Evolutionary conservation across 1,140 invertebrate species (phyloP), one percentile per base, ranked within the genome.

Genomic region (Nylanderia fulva): DNA sequence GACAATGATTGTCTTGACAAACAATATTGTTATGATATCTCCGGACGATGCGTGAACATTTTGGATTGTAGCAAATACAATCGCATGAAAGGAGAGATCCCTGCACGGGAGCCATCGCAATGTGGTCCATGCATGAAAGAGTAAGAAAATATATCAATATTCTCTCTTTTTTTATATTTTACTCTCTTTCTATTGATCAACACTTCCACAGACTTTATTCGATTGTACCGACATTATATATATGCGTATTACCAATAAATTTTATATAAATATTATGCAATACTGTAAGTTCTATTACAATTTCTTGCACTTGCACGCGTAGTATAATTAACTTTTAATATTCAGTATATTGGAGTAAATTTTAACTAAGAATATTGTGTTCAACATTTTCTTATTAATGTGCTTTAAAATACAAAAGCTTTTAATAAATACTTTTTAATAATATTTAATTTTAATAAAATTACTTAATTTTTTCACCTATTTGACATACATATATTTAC

Each of bases 71-170:
- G 8, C 27, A 7, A 8, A 7, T 75, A 29, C 4, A 61, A 75
- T 15, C 72, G 72, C 42, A 0, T 1, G 9, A 18, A 75, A 8
- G 15, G 13, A 2, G 13, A 18, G 11, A 15, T 1, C n/a, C 11
- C 4, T 5, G 21, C 21, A 18, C 21, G 9, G 2, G 11, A 24
- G 3, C 18, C 36, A 21, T 45, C 15, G n/a, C 72, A 75, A n/a
- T 75, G 72, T 11, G 72, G 72, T n/a, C 24, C 56, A 18, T 75
- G 72, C 11, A 13, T 61, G 2, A n/a, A 18, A 18, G 72, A 56
- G 72, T 75, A 75, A 75, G 71, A 42, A 24, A 42, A 24, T 42
- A 21, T n/a, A 64, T 21, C 58, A 24, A 39, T 54, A n/a, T 15
- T 29, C 24, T 21, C 0, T 58, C 5, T 56, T 60, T 2, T n/a